These are phyloP conservation scores for Euphonia xanthogaster DNA, from an alignment of 2,797 vertebrate species.

Conservation along the genomic window DNA sequence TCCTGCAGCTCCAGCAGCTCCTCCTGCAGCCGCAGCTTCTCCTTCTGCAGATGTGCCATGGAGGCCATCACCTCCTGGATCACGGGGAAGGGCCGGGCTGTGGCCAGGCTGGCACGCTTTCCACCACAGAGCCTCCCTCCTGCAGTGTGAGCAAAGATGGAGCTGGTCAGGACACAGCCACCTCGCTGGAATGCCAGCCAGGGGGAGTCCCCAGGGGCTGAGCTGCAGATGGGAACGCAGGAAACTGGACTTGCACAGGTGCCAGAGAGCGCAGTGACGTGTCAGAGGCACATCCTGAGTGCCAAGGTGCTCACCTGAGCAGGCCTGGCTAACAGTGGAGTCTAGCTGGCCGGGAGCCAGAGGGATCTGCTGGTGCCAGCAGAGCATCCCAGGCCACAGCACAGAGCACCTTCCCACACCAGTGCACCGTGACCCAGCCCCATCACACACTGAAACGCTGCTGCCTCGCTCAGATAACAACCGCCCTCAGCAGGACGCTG, in stretches of 20 bases:
- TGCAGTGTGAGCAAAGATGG: not conserved
- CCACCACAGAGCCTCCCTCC: slow-evolving; percentile 72
- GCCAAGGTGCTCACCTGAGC: not conserved
- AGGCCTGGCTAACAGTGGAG: accelerated
- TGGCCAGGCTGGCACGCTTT: slow-evolving; percentile 46
- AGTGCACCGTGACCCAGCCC: not conserved
- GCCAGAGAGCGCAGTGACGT: accelerated
- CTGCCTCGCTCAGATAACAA: not conserved
- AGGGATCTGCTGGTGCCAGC: not conserved
- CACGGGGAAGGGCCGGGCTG: slow-evolving; percentile 23
- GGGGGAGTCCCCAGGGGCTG: not conserved
- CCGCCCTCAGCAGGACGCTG: not conserved
- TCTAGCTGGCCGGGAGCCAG: not conserved
- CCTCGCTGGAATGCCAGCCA: accelerated
- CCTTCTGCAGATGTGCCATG: slow-evolving; percentile 73
- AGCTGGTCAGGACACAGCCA: accelerated
- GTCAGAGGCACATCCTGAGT: accelerated
- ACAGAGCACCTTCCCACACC: not conserved
- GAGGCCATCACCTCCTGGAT: slow-evolving; percentile 76
- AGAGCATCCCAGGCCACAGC: not conserved
- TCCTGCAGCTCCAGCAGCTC: slow-evolving; percentile 71
- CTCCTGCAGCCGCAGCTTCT: slow-evolving; percentile 73
- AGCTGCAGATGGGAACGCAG: accelerated
- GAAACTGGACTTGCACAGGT: not conserved
- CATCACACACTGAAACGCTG: accelerated